Evolutionary conservation across 2,888 invertebrate species (phyloP).

Genomic region (Mycalesis mineus): DNA sequence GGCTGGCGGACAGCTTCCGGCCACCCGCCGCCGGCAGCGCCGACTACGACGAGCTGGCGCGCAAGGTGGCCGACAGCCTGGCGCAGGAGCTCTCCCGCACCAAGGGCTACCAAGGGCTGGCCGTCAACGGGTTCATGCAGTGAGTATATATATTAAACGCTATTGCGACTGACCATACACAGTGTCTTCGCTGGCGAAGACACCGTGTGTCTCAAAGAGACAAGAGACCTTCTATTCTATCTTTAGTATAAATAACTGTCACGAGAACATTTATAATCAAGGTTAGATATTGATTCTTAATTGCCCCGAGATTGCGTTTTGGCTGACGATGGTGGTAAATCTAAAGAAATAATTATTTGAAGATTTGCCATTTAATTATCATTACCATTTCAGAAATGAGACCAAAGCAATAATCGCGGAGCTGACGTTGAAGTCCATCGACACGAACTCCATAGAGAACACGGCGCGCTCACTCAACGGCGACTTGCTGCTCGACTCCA

Average conservation of each 20-base stretch:
- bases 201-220: no score
- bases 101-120: constrained; percentile 83
- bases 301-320: no score
- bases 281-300: no score
- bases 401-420: constrained; percentile 85
- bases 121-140: constrained; percentile 85
- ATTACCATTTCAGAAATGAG: constrained; percentile 56
- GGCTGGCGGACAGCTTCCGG: constrained; percentile 86
- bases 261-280: no score
- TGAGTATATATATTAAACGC: no score
- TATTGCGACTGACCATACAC: no score
- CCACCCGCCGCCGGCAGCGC: constrained; percentile 84
- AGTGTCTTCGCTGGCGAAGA: no score
- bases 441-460: constrained; percentile 77
- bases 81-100: constrained; percentile 36
- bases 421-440: constrained; percentile 86
- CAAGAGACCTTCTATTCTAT: no score
- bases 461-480: constrained; percentile 53
- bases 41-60: constrained; percentile 85
- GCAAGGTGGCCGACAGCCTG: constrained; percentile 56
- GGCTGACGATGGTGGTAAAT: no score
- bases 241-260: no score
- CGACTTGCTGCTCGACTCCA: constrained; percentile 26
- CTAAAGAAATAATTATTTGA: background rate
- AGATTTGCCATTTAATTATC: background rate